These are phyloP conservation scores for Lipotes vexillifer DNA, from an alignment of 2,113 vertebrate genomes.

Conservation along the genomic window DNA sequence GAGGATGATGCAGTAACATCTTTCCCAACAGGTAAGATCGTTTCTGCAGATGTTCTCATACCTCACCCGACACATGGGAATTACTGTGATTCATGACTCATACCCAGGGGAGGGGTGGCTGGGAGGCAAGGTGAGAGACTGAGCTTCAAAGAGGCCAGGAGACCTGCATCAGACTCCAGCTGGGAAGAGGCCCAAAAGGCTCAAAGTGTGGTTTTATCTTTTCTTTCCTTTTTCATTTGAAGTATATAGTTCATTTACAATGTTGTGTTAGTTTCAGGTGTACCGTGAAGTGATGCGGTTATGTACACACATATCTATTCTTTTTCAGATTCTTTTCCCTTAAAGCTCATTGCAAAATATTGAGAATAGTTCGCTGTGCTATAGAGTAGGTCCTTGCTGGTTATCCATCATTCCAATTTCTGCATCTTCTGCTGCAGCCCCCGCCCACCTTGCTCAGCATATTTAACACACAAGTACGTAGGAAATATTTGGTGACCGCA, in stretches of 20 bases:
- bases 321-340: too few relatives aligned
- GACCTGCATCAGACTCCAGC: neutral
- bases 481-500: fast-evolving
- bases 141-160: neutral
- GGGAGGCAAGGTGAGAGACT: fast-evolving
- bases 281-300: too few relatives aligned
- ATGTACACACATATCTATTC: too few relatives aligned
- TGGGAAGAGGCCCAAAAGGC: fast-evolving
- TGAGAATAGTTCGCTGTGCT: neutral
- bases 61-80: neutral
- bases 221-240: too few relatives aligned
- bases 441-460: fast-evolving
- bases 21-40: neutral
- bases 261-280: too few relatives aligned
- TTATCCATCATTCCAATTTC: fast-evolving
- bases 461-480: fast-evolving
- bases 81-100: neutral
- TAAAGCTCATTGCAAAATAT: too few relatives aligned
- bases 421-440: fast-evolving
- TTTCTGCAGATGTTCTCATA: too few relatives aligned
- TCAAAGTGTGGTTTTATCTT: neutral
- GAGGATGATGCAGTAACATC: too few relatives aligned
- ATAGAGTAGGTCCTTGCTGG: too few relatives aligned
- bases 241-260: too few relatives aligned
- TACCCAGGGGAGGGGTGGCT: fast-evolving